These are phyloP conservation scores for Nyctalus aviator DNA, from an alignment of 2,797 vertebrate genomes.

Conservation along the genomic window DNA sequence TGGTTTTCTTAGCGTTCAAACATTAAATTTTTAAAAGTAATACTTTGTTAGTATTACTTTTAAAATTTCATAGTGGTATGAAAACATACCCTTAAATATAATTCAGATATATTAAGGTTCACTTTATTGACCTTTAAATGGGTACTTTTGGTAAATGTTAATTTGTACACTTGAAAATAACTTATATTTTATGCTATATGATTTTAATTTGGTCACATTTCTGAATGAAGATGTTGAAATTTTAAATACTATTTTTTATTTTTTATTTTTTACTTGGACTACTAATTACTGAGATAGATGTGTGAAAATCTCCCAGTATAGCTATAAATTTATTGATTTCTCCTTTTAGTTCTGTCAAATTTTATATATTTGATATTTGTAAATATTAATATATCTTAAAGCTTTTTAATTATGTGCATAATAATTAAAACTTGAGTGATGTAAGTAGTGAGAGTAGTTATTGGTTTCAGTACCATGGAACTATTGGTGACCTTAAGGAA, in stretches of 20 bases:
- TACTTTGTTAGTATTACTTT: background rate
- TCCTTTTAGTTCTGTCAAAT: conserved; percentile 11
- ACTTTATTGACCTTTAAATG: background rate
- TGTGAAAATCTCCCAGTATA: background rate
- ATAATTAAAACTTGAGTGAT: background rate
- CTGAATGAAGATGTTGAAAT: background rate
- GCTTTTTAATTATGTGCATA: background rate
- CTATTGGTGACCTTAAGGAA: background rate
- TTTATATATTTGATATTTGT: background rate
- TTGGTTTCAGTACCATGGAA: background rate
- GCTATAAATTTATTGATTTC: background rate
- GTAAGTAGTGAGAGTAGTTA: background rate
- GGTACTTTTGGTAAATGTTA: background rate
- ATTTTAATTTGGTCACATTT: background rate
- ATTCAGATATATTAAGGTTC: background rate
- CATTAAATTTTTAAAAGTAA: background rate
- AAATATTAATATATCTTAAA: background rate
- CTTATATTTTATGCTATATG: background rate
- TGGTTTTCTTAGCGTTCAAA: background rate
- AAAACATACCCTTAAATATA: background rate
- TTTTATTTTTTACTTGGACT: background rate
- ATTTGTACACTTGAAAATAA: background rate
- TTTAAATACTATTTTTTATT: background rate
- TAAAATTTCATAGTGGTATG: background rate
- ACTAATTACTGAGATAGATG: background rate